Base-by-base conservation (phyloP, 2,797 vertebrate genomes). In the Myripristis murdjan region DNA sequence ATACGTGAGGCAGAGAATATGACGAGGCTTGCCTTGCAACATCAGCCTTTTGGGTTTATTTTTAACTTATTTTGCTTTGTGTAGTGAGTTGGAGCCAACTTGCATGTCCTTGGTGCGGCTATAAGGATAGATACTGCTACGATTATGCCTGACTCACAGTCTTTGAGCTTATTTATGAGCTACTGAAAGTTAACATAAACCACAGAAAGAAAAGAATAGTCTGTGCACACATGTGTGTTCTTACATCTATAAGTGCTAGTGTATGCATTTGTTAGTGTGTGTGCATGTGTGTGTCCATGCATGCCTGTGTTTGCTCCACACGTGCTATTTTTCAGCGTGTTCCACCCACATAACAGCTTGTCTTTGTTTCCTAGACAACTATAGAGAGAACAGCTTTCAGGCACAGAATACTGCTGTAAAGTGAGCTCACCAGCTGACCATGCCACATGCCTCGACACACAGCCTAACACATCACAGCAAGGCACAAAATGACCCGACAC, bases 331-430 rank as follows among this genome's bases (percentile, higher is more conserved):
- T 61, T 23, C 44, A 52, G 23, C 73, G 37, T 11, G 67, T 72
- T 54, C 77, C 81, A 61, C 77, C 77, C 71, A 85, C 82, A 65
- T 75, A 82, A 85, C 73, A 64, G 67, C 15, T 59, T 66, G 41
- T 75, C 67, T 83, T 85, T 83, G 86, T 91, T 83, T 84, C 88
- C 80, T 59, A 71, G 88, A 87, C 86, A 74, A 89, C 86, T 61
- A 70, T 11, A 12, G 35, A 61, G 67, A 82, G 44, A 39, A 81
- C 59, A 53, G 72, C 78, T 84, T 82, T 73, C 28, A 79, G 77
- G 65, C 83, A 80, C 75, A 82, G 48, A 52, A 28, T 28, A 18
- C 66, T 73, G 77, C 76, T 73, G 62, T 51, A 67, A 71, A 79
- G 72, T 79, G 64, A 64, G 70, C 33, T 52, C 57, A 53, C 37